Conservation (phyloP, 1,140 invertebrate genomes). For the Physella acuta region DNA sequence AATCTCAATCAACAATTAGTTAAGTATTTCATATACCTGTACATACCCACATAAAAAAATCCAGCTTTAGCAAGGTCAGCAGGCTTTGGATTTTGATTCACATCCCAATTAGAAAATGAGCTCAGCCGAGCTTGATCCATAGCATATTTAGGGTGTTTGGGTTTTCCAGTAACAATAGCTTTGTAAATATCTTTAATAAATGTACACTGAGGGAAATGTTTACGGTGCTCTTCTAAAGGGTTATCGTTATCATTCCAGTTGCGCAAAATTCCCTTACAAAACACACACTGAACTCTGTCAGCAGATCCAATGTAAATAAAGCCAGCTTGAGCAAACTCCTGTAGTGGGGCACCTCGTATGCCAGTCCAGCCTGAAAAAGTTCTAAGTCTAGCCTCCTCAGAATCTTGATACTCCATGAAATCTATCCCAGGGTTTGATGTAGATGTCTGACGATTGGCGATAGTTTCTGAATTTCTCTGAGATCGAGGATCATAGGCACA, state of each 20-base stretch:
- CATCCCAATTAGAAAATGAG: conserved; percentile 20
- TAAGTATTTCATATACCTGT: too few species aligned
- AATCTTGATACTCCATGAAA: conserved; percentile 11
- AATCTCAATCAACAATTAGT: too few species aligned
- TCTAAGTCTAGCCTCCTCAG: conserved; percentile 18
- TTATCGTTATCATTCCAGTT: conserved; percentile 76
- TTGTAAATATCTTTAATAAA: conserved; percentile 62
- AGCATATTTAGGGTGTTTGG: conserved; percentile 12
- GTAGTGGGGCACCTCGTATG: conserved; percentile 66
- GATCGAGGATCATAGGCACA: conserved; percentile 6
- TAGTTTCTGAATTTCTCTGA: conserved; percentile 18
- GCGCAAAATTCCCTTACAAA: conserved; percentile 74
- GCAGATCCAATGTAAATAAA: conserved; percentile 32
- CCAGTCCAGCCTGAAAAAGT: conserved; percentile 12
- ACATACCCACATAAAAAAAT: conserved; percentile 56
- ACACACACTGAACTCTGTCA: conserved; percentile 81
- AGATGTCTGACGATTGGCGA: conserved; percentile 23
- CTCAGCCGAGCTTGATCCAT: conserved; percentile 19
- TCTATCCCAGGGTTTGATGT: conserved; percentile 8
- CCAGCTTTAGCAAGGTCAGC: conserved; percentile 33
- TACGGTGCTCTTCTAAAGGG: conserved; percentile 76
- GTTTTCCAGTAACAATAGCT: not conserved
- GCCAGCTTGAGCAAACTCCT: conserved; percentile 74
- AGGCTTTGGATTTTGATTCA: conserved; percentile 15
- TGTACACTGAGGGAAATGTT: conserved; percentile 72